A percentile compares a stretch with the other conserved stretches of the same genome.
These are phyloP conservation scores for Pachypeltis micranthus DNA, from an alignment of 1,140 invertebrate genomes.

Conservation along the genomic window DNA sequence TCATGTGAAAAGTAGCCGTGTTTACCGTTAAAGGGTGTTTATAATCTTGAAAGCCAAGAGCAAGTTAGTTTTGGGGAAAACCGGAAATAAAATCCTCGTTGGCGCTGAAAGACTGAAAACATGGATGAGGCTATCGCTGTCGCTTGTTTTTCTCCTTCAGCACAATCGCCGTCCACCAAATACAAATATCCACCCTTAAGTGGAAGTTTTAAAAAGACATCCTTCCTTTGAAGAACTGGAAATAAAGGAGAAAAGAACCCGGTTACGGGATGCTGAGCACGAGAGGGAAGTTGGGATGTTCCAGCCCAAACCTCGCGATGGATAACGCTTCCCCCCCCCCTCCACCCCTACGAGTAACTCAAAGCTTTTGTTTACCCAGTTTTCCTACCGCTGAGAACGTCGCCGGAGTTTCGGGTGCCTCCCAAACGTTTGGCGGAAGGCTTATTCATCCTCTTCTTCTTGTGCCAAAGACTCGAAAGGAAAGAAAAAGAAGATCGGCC, in stretches of 20 bases:
- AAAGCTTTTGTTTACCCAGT: not conserved
- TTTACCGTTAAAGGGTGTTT: no score
- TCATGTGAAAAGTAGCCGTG: no score
- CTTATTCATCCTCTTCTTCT: not conserved
- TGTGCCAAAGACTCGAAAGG: slow-evolving; percentile 2
- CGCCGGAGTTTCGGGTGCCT: not conserved
- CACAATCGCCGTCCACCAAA: no score
- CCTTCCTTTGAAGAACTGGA: not conserved
- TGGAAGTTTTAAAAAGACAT: slow-evolving; percentile 1
- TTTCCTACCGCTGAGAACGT: not conserved
- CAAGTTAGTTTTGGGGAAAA: no score
- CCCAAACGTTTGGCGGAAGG: slow-evolving; percentile 6
- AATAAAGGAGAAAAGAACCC: not conserved
- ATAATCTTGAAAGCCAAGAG: no score
- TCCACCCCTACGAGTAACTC: not conserved
- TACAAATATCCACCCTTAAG: not conserved
- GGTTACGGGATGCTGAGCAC: not conserved
- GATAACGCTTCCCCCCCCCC: not conserved
- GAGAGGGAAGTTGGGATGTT: not conserved
- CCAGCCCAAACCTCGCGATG: not conserved
- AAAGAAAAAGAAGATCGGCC: no score
- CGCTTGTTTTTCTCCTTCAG: no score
- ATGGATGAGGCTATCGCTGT: no score
- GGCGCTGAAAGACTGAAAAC: no score
- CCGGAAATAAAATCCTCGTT: no score